These are phyloP conservation scores for Spermophilus dauricus DNA, from an alignment of 2,113 vertebrate genomes.

Conservation along the genomic window DNA sequence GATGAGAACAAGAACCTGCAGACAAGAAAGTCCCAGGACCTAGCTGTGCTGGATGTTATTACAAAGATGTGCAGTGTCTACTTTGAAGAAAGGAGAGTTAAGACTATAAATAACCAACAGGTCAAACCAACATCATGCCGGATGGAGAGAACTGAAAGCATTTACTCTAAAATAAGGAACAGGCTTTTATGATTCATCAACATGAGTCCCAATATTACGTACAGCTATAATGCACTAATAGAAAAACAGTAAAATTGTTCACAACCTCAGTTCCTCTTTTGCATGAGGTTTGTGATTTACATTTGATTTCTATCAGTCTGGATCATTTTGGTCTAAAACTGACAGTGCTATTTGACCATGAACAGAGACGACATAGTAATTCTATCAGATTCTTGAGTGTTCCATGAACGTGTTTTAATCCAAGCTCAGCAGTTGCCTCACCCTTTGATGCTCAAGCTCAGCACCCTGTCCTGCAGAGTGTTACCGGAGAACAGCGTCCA, in stretches of 20 bases:
- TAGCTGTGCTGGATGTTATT: neutral
- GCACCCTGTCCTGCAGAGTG: neutral
- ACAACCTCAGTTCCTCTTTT: rapidly evolving
- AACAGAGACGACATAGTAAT: neutral
- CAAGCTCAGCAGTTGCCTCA: neutral
- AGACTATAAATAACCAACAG: neutral
- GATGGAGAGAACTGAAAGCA: too few relatives aligned
- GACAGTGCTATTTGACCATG: too few relatives aligned
- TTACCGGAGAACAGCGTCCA: too few relatives aligned
- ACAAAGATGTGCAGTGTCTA: neutral
- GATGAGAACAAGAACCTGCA: neutral
- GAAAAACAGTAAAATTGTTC: too few relatives aligned
- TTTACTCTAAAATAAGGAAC: too few relatives aligned
- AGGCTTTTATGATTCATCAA: too few relatives aligned
- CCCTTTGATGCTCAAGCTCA: neutral
- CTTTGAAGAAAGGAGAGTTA: neutral
- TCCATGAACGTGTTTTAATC: neutral
- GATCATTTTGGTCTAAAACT: too few relatives aligned
- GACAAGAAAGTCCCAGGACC: too few relatives aligned
- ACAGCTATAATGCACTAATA: too few relatives aligned
- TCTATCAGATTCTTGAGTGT: neutral
- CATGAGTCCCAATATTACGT: too few relatives aligned
- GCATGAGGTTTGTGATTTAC: neutral
- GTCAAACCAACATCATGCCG: too few relatives aligned
- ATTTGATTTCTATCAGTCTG: neutral